These are phyloP conservation scores for Micoletzkya japonica DNA, from an alignment of 2,888 invertebrate genomes.

Conservation along the genomic window DNA sequence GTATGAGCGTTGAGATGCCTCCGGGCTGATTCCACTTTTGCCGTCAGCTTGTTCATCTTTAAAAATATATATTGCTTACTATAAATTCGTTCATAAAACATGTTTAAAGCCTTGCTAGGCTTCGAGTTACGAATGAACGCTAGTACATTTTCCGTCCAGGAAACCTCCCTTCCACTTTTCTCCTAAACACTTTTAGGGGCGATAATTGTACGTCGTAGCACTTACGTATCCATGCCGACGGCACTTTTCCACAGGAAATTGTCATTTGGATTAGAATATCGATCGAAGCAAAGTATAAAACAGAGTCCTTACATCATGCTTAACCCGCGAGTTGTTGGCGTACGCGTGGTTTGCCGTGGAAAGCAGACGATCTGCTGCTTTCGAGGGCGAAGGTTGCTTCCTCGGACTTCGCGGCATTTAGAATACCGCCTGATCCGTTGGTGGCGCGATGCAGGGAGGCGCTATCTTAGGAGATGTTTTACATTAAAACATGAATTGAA, in stretches of 20 bases:
- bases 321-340: constrained; percentile 5
- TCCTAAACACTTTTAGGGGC: no score
- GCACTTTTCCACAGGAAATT: background rate
- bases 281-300: background rate
- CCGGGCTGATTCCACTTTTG: constrained; percentile 24
- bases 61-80: no score
- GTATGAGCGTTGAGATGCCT: constrained; percentile 13
- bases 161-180: background rate
- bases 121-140: no score
- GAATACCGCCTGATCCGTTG: background rate
- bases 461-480: background rate
- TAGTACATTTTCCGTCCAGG: no score
- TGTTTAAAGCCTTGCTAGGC: no score
- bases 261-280: no score
- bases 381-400: constrained; percentile 7
- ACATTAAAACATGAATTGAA: no score
- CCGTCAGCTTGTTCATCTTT: background rate
- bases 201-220: no score
- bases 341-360: constrained; percentile 8
- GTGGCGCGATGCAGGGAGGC: background rate
- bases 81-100: no score
- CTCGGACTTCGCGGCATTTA: background rate
- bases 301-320: constrained; percentile 4
- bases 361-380: constrained; percentile 2
- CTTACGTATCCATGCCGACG: background rate